Evolutionary conservation across 2,888 invertebrate species (phyloP).

Genomic region (Lapara coniferarum): DNA sequence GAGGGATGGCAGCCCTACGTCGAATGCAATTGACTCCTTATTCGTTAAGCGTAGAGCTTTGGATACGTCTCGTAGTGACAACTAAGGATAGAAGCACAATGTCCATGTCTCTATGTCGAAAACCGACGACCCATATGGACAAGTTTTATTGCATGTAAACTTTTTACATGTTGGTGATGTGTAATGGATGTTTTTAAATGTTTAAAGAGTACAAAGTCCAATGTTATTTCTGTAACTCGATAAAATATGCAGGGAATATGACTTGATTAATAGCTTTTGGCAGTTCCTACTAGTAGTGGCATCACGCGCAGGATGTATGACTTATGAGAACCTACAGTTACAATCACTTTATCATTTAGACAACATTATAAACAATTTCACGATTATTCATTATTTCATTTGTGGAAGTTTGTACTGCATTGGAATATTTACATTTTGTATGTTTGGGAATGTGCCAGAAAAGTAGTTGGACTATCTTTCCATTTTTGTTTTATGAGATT

Average conservation of each 20-base stretch:
- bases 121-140: no score
- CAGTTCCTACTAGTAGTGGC: neutral
- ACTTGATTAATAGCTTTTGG: conserved; percentile 17
- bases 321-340: neutral
- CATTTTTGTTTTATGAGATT: neutral
- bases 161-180: no score
- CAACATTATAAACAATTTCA: conserved; percentile 8
- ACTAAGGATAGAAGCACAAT: no score
- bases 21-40: no score
- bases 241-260: neutral
- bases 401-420: neutral
- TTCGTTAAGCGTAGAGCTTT: no score
- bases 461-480: neutral
- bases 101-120: no score
- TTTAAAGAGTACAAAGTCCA: neutral
- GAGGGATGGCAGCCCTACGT: no score
- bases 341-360: neutral
- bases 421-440: no score
- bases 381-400: neutral
- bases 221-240: neutral
- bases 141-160: no score
- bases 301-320: neutral
- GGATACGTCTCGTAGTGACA: no score
- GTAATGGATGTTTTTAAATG: neutral
- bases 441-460: conserved; percentile 1